Evolutionary conservation across 2,888 invertebrate genomes (phyloP), one percentile per base, ranked within the genome.

Genomic region (Andrena praecox): DNA sequence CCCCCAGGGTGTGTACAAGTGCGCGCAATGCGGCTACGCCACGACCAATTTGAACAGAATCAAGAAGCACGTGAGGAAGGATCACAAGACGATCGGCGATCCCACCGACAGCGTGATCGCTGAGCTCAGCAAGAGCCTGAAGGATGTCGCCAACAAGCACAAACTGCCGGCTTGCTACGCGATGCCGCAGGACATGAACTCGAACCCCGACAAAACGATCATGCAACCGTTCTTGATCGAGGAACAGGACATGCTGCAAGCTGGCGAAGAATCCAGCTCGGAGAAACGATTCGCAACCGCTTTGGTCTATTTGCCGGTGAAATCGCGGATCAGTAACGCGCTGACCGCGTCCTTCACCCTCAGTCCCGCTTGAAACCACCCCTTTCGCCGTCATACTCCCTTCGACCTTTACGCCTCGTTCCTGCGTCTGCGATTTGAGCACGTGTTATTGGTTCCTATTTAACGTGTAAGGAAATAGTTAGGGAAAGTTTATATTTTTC

Each of bases 221-320:
- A 98, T 99, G 98, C 99, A 99, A 95, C 97, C 98, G 78, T 99
- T 99, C 95, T 95, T 98, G 90, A 95, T 98, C 90, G 96, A 96
- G 94, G 97, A 97, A 94, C 93, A 93, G 64, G 95, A 95, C 27
- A 94, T 95, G 90, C 94, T 87, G 84, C 89, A 86, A 67, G 84
- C 85, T 8, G 89, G 89, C 77, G 92, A 90, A 48, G 91, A 92
- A 29, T 87, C 91, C 31, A 88, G 86, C 71, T 86, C 90, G 68
- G 91, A 92, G 80, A 93, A 93, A 83, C 96, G 96, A 93, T 97
- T 98, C 94, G 96, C 98, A 92, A 98, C 99, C 88, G 98, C 98
- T 91, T 96, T 99, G 91, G 98, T 99, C 94, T 98, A 98, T 95
- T 96, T 99, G 95, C 99, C 99, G 86, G 98, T 99, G 93, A 96